Evolutionary conservation across 2,888 invertebrate species (phyloP).

Genomic region (Diabrotica balteata): DNA sequence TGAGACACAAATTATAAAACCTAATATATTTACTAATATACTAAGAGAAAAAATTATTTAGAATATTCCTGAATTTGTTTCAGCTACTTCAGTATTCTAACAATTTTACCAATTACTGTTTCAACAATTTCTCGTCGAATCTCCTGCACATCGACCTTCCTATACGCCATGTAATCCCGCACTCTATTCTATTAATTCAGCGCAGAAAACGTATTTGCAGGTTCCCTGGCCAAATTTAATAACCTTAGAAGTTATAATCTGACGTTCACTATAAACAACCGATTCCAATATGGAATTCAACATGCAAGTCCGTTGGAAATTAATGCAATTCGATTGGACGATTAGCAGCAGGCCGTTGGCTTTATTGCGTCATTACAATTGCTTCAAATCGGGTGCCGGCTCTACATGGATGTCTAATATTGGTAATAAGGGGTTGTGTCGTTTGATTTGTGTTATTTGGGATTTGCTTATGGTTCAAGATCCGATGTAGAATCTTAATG

Average conservation of each 20-base stretch:
- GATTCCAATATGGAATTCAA: constrained; percentile 4
- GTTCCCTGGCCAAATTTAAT: background rate
- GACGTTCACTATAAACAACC: background rate
- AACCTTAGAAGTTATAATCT: constrained; percentile 1
- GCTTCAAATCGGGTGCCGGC: constrained; percentile 13
- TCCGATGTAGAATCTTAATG: too few species aligned
- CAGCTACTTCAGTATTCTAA: too few species aligned
- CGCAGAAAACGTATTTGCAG: background rate
- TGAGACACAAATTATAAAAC: too few species aligned
- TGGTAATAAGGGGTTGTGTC: background rate
- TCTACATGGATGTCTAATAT: constrained; percentile 1
- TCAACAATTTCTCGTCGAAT: too few species aligned
- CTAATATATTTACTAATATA: too few species aligned
- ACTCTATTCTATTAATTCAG: too few species aligned
- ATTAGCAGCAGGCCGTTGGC: constrained; percentile 1
- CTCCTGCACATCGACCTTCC: too few species aligned
- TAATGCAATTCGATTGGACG: constrained; percentile 7
- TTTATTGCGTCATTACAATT: constrained; percentile 10
- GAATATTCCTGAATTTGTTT: too few species aligned
- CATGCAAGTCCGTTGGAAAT: constrained; percentile 1
- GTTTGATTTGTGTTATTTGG: background rate
- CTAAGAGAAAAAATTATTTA: too few species aligned
- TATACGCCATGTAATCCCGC: too few species aligned
- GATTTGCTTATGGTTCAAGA: background rate
- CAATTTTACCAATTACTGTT: too few species aligned